Percentiles rank a stretch among this genome's conserved stretches.
These are phyloP conservation scores for Caretta caretta DNA, from an alignment of 2,113 vertebrate genomes.

Conservation along the genomic window DNA sequence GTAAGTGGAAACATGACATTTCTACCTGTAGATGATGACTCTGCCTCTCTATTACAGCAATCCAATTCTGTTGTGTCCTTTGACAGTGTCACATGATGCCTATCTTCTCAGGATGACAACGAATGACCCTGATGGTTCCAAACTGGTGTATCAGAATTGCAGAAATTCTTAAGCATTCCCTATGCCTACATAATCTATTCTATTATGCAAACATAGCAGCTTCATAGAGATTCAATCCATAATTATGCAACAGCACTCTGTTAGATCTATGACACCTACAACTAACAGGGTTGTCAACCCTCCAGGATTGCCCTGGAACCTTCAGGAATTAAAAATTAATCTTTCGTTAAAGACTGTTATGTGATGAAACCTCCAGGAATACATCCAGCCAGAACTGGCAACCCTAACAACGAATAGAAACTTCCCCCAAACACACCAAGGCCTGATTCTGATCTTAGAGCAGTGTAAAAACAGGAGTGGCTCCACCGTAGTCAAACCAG, in stretches of 20 bases:
- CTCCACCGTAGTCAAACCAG: not conserved
- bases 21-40: not conserved
- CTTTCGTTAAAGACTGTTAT: too few species aligned
- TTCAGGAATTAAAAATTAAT: too few species aligned
- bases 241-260: not conserved
- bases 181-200: not conserved
- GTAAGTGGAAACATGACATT: not conserved
- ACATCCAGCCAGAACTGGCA: too few species aligned
- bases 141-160: not conserved
- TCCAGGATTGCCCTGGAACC: too few species aligned
- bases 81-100: not conserved
- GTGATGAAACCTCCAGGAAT: too few species aligned
- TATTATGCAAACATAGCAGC: constrained; percentile 50
- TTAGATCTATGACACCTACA: constrained; percentile 1
- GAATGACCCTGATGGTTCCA: not conserved
- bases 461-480: not conserved
- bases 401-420: not conserved
- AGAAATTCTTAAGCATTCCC: not conserved
- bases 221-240: not conserved
- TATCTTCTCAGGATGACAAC: not conserved
- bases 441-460: accelerated
- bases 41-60: not conserved
- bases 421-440: not conserved
- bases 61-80: not conserved
- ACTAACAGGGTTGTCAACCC: too few species aligned